Percentiles rank a stretch among this genome's conserved stretches.
phyloP scores from a whole-genome alignment of 1,140 invertebrate species.

The Hyphantria cunea region DNA sequence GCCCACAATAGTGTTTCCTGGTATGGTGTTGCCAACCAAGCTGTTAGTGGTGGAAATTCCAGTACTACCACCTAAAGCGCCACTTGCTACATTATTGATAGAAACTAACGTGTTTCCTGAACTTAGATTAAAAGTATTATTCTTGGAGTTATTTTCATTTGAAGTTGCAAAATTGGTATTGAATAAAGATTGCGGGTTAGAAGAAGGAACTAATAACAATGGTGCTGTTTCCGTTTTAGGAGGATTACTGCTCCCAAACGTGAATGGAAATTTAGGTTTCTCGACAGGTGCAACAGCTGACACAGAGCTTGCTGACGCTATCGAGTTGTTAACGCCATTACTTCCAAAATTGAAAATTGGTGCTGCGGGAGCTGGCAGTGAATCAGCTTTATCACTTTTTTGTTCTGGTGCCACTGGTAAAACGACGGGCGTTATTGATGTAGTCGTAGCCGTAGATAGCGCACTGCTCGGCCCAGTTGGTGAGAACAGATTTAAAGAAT shows the following conservation, averaged over 20 bases:
- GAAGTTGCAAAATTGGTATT: conserved; percentile 40
- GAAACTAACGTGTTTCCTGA: conserved; percentile 35
- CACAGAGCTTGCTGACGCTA: background rate
- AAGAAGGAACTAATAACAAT: conserved; percentile 40
- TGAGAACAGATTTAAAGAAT: background rate
- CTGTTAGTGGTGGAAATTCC: conserved; percentile 16
- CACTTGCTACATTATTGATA: conserved; percentile 31
- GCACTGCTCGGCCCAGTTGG: conserved; percentile 22
- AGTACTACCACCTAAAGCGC: conserved; percentile 37
- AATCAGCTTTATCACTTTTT: conserved; percentile 39
- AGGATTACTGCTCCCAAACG: conserved; percentile 47
- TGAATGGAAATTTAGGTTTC: conserved; percentile 59
- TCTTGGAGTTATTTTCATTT: conserved; percentile 32
- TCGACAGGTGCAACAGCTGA: conserved; percentile 34
- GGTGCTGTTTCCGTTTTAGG: conserved; percentile 27
- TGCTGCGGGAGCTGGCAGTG: conserved; percentile 31
- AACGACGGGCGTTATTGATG: conserved; percentile 15
- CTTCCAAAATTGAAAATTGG: conserved; percentile 57
- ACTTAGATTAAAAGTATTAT: conserved; percentile 45
- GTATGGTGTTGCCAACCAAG: background rate
- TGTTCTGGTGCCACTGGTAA: conserved; percentile 34
- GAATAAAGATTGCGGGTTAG: conserved; percentile 38
- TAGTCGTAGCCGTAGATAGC: conserved; percentile 40
- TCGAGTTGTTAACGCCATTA: conserved; percentile 18
- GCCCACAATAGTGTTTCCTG: background rate